Base-by-base conservation (phyloP, 2,888 invertebrate species). In the Caenorhabditis doughertyi region DNA sequence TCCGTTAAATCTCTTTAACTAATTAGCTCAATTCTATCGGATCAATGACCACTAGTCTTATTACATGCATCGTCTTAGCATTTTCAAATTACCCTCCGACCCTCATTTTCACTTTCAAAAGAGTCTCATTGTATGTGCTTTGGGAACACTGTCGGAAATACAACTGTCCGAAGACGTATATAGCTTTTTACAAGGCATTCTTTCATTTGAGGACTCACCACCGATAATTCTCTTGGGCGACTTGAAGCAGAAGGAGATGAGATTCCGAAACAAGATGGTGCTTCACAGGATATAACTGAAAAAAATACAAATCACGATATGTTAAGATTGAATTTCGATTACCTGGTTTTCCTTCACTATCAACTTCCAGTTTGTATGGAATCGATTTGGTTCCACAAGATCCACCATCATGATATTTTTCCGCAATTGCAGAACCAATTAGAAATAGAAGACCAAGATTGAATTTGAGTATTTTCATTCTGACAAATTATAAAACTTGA, bases 271-370 rank as follows among this genome's bases (percentile, higher is more conserved):
- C 89, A 89, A 27, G 84, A 49, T 9, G 89, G 88, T 9, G 83
- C 73, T 23, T 89, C 86, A 64, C 89, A 89, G 0, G 71, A 81
- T 21, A 89, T 74, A 35, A 87, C 89, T 88, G 68, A 29, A 85
- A 77, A 9, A 23, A 29, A 18, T 18, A 47, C n/a, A 16, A 42
- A 42, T n/a, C n/a, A n/a, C n/a, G n/a, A n/a, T n/a, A n/a, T n/a
- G n/a, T n/a, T n/a, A 13, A 13, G 5, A 11, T 13, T 3, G 42
- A 16, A 42, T 47, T 47, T 47, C 11, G 27, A 51, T 25, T 25
- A 89, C 89, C 88, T 68, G 88, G 88, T 51, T 84, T 87, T 82
- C 89, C 89, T 55, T 81, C 79, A 16, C 62, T 65, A 55, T 88
- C 86, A 25, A 89, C 84, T 60, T 76, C 70, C 29, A 89, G 77